These are phyloP conservation scores for Lucinisca nassula DNA, from an alignment of 2,888 invertebrate species.

Conservation along the genomic window DNA sequence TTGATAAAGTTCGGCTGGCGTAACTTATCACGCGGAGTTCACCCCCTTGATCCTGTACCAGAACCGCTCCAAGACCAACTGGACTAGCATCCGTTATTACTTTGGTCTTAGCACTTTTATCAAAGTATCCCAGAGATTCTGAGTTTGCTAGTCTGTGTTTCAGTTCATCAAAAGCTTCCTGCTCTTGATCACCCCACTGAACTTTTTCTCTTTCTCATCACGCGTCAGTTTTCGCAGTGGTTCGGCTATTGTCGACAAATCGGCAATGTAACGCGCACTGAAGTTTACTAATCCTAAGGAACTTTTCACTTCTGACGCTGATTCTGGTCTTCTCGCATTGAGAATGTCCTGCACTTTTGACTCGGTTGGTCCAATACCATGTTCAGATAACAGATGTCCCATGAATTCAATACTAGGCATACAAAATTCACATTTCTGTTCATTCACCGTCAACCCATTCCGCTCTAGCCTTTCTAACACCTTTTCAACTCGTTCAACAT, in stretches of 20 bases:
- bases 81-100: slow-evolving; percentile 56
- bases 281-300: slow-evolving; percentile 67
- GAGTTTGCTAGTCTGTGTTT: slow-evolving; percentile 27
- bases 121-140: slow-evolving; percentile 41
- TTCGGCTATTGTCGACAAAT: slow-evolving; percentile 57
- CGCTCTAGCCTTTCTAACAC: slow-evolving; percentile 54
- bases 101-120: slow-evolving; percentile 7
- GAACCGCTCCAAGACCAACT: slow-evolving; percentile 52
- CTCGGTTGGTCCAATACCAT: slow-evolving; percentile 47
- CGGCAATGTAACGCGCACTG: slow-evolving; percentile 42
- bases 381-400: slow-evolving; percentile 46
- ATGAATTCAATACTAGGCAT: slow-evolving; percentile 57
- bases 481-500: slow-evolving; percentile 46
- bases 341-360: slow-evolving; percentile 48
- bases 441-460: slow-evolving; percentile 65
- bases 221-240: slow-evolving; percentile 41
- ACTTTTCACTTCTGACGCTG: slow-evolving; percentile 44
- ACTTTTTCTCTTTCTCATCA: slow-evolving; percentile 27
- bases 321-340: slow-evolving; percentile 44
- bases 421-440: slow-evolving; percentile 68
- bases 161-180: slow-evolving; percentile 29
- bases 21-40: slow-evolving; percentile 51
- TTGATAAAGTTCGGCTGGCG: slow-evolving; percentile 46
- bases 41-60: slow-evolving; percentile 53
- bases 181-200: slow-evolving; percentile 38